Evolutionary conservation across 2,113 vertebrate species (phyloP), one percentile per base, ranked within the genome.

Genomic region (Ibidorhyncha struthersii): DNA sequence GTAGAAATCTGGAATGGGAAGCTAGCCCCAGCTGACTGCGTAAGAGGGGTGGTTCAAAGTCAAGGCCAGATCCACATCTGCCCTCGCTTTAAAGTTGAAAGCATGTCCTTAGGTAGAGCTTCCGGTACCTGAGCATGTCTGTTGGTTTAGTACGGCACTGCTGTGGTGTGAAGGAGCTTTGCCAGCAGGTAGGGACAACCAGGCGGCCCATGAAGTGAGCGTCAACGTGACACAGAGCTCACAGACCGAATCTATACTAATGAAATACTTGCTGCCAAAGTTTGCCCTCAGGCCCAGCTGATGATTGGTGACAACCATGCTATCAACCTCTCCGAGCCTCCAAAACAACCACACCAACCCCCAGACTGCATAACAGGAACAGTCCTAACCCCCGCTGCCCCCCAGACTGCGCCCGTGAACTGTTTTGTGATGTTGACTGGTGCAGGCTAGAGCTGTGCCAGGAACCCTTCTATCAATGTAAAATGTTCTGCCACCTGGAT

Each of bases 261-360:
- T 2, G 20, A 83, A 83, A 56, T 6, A 49, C 20, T 41, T 2
- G 4, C 7, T 55, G 56, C 34, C 41, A 52, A 38, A 61, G 52
- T 66, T 50, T 82, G 50, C 30, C 20, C 27, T 47, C 36, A 45
- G 20, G 23, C 6, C 6, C 56, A 82, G 14, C 26, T 47, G 22
- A 45, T 8, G 7, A 50, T 2, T 2, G 2, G 25, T 23, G 30
- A 58, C 16, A 56, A 32, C 2, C 5, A 14, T 2, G 19, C 27
- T 23, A 36, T 17, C 74, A 72, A 76, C n/a, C 25, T 36, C 56
- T 55, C 8, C n/a, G 22, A 73, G 50, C 13, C 13, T 45, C 27
- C 63, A 20, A 49, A 50, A 50, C 49, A 34, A 59, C 11, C n/a
- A 16, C 74, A 72, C n/a, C 11, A 59, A 22, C 11, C 6, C 36